Evolutionary conservation across 2,888 invertebrate species (phyloP).

Genomic region (Brachycybe producta): DNA sequence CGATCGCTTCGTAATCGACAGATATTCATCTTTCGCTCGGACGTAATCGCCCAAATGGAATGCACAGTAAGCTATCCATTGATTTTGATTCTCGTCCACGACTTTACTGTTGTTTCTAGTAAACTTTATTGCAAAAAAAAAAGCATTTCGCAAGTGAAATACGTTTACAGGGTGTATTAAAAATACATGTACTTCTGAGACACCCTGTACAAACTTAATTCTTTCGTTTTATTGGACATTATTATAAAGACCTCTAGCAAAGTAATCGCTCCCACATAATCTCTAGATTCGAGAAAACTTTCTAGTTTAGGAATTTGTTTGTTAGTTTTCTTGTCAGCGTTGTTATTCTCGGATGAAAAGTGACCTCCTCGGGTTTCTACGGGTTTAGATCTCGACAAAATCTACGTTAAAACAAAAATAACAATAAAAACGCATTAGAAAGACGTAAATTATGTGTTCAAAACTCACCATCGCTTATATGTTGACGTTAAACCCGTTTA

Average conservation of each 20-base stretch:
- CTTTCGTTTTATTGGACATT: not conserved
- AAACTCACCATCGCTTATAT: no score
- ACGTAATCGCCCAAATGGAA: conserved; percentile 93
- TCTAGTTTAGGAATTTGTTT: conserved; percentile 56
- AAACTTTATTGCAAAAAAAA: no score
- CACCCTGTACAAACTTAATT: no score
- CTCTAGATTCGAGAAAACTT: conserved; percentile 74
- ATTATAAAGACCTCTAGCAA: conserved; percentile 58
- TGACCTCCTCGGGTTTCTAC: not conserved
- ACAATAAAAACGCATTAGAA: no score
- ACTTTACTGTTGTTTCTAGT: conserved; percentile 22
- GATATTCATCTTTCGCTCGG: conserved; percentile 52
- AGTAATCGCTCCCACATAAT: conserved; percentile 89
- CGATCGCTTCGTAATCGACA: conserved; percentile 37
- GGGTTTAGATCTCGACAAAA: not conserved
- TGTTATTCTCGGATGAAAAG: not conserved
- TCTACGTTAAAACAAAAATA: no score
- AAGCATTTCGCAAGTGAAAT: no score
- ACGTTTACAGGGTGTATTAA: not conserved
- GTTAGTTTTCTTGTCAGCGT: conserved; percentile 24
- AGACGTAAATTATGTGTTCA: no score
- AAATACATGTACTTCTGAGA: not conserved
- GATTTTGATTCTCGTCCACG: conserved; percentile 45
- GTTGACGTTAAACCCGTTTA: no score
- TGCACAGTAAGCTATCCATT: conserved; percentile 90